A percentile compares a stretch with the other conserved stretches of the same genome.
Conservation (phyloP, 2,797 vertebrate species). For the Chlorospingus flavigularis region DNA sequence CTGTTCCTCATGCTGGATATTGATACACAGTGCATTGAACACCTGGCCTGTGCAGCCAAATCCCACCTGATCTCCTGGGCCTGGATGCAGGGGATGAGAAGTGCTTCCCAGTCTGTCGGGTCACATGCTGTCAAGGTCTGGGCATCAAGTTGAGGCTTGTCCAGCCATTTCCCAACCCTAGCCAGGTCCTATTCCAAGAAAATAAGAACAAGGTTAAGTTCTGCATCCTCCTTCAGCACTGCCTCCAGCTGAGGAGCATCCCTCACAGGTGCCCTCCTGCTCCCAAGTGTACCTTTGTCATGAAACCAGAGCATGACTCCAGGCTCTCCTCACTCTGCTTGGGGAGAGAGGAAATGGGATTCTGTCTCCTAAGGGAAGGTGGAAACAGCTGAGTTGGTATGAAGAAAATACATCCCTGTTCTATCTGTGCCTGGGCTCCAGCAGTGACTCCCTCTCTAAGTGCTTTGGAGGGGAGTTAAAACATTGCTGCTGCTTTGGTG, state of each 20-base stretch:
- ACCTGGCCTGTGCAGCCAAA: neutral
- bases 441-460: neutral
- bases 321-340: neutral
- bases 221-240: neutral
- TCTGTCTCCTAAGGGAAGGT: neutral
- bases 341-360: neutral
- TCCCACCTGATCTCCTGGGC: neutral
- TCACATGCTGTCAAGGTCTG: no score
- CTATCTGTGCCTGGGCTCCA: neutral
- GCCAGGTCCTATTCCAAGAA: neutral
- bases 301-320: neutral
- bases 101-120: neutral
- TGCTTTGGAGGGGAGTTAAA: neutral
- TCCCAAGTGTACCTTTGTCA: neutral
- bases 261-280: neutral
- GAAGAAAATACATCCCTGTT: neutral
- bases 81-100: neutral
- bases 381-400: neutral
- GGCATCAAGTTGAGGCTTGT: neutral
- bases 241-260: neutral
- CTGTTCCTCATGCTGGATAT: neutral
- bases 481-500: neutral
- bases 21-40: rapidly evolving
- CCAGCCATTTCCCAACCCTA: neutral
- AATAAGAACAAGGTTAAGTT: neutral